phyloP scores from a whole-genome alignment of 1,140 invertebrate genomes.

The Drosophila ambigua region DNA sequence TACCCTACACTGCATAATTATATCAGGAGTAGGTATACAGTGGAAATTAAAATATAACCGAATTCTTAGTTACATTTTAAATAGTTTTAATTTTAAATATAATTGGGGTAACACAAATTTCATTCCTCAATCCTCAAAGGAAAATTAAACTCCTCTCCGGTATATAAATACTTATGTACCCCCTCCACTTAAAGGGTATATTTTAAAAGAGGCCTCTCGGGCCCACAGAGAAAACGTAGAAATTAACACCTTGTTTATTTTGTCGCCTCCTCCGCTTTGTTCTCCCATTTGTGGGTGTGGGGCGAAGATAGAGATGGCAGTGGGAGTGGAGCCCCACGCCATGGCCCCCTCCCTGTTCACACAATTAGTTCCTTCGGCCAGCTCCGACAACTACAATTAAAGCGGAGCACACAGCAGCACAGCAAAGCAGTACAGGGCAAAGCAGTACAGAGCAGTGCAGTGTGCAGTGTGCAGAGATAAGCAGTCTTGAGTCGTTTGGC shows the following conservation, averaged over 20 bases:
- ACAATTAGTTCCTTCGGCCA: constrained; percentile 59
- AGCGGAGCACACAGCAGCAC: constrained; percentile 7
- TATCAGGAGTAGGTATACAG: too few relatives aligned
- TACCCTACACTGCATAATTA: constrained; percentile 17
- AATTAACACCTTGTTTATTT: constrained; percentile 80
- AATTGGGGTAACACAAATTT: too few relatives aligned
- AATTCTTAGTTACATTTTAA: too few relatives aligned
- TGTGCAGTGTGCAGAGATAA: constrained; percentile 51
- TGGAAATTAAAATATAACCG: too few relatives aligned
- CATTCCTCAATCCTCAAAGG: too few relatives aligned
- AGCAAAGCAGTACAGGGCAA: not conserved
- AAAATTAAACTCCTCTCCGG: too few relatives aligned
- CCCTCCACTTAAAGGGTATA: not conserved
- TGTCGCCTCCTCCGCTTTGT: constrained; percentile 27
- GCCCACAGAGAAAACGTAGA: constrained; percentile 36
- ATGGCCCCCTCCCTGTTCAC: constrained; percentile 26
- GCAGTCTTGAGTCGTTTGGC: constrained; percentile 54
- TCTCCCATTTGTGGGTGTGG: constrained; percentile 5
- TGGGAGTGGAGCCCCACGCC: not conserved
- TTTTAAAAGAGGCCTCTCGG: constrained; percentile 8
- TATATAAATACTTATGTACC: not conserved
- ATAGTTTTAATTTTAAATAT: too few relatives aligned
- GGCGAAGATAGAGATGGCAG: not conserved
- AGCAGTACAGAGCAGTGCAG: constrained; percentile 60
- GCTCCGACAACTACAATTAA: constrained; percentile 51